Base-by-base conservation (phyloP, 2,113 vertebrate genomes). In the Carollia perspicillata region DNA sequence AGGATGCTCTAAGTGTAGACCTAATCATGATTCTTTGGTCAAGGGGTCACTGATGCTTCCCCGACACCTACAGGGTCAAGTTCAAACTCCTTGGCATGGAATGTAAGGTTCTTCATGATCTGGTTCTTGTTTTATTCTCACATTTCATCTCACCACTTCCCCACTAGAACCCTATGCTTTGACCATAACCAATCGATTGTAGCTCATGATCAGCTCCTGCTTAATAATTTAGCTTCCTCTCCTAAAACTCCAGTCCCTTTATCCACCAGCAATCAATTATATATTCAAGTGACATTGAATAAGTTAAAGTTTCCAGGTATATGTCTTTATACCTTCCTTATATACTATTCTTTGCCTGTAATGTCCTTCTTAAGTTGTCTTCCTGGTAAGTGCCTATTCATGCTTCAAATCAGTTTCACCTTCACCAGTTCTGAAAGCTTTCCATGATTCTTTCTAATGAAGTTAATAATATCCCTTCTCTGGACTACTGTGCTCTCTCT, bases 391-490 rank as follows among this genome's bases (percentile, higher is more conserved):
- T 42, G 89, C 28, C 28, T 37, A 51, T 22, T 68, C 20, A 53
- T 81, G 5, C 53, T 90, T 87, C 47, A 90, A 51, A 30, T 47
- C 47, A 72, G 33, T 11, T 88, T 47, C 44, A 33, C 49, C 89
- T 51, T 33, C 53, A 23, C 14, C 22, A 96, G 47, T 89, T 93
- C 44, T 71, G n/a, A 26, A 84, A 86, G 28, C 5, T 51, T 89
- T 68, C 79, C 18, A 22, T 90, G 26, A 96, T 89, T 40, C 8
- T 33, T 92, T 55, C 49, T 26, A 90, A 74, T 84, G 95, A 80
- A 72, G 23, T 83, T 79, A 84, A 9, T 44, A 92, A 90, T 58
- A 63, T 84, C 6, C 20, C 3, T 77, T 90, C 68, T 84, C 65
- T 93, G 5, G 53, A 40, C 26, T 69, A n/a, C 28, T 33, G 72